phyloP scores from a whole-genome alignment of 2,113 vertebrate species.

The Etheostoma spectabile region DNA sequence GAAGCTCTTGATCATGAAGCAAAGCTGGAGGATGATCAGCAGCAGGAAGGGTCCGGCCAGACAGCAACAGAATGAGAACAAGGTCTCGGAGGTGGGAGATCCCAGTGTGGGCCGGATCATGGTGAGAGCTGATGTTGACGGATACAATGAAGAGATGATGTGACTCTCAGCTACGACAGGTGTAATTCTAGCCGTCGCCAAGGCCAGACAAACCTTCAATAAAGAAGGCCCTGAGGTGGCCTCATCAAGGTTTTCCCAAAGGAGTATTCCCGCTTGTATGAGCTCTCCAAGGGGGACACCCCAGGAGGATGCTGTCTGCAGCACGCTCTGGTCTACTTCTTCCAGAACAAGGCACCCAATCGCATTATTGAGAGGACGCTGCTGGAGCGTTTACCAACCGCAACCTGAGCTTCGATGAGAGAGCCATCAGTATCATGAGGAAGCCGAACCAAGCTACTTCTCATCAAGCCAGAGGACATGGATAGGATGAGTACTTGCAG shows the following conservation, averaged over 20 bases:
- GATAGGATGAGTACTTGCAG: constrained; percentile 95
- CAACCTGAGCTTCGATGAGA: constrained; percentile 96
- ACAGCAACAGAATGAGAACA: constrained; percentile 81
- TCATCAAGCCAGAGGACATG: constrained; percentile 95
- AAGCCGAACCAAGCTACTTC: constrained; percentile 91
- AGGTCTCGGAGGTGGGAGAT: constrained; percentile 96
- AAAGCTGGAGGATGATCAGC: constrained; percentile 20
- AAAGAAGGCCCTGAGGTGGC: constrained; percentile 95
- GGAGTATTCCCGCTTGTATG: constrained; percentile 92
- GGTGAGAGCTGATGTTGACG: constrained; percentile 93
- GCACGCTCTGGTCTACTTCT: constrained; percentile 93
- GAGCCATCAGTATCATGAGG: constrained; percentile 96
- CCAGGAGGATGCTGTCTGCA: constrained; percentile 91
- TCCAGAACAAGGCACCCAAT: constrained; percentile 93
- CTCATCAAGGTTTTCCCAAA: constrained; percentile 98
- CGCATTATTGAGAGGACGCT: constrained; percentile 93
- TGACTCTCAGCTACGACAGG: constrained; percentile 99
- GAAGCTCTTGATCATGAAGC: constrained; percentile 28
- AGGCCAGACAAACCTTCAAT: constrained; percentile 94
- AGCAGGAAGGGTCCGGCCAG: constrained; percentile 50
- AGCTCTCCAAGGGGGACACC: constrained; percentile 90
- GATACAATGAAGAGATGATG: constrained; percentile 99
- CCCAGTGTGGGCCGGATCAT: constrained; percentile 96
- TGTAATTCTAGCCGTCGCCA: constrained; percentile 96
- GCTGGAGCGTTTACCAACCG: constrained; percentile 94